Percentiles rank a stretch among this genome's conserved stretches.
Evolutionary conservation across 2,888 invertebrate genomes (phyloP).

Genomic region (Parnassius orleans): DNA sequence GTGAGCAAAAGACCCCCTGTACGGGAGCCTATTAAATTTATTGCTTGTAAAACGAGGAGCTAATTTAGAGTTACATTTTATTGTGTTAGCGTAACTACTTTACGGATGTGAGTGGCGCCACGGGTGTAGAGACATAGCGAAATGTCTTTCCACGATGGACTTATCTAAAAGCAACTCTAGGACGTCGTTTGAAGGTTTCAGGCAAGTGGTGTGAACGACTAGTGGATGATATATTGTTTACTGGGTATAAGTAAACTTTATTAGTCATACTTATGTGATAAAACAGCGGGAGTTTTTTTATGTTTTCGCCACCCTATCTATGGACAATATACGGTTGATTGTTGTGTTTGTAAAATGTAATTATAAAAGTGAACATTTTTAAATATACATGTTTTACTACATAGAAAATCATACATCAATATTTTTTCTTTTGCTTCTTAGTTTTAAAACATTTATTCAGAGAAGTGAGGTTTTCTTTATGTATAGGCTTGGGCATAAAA

Average conservation of each 20-base stretch:
- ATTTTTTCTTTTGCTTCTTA: too few species aligned
- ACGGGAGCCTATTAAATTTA: slow-evolving; percentile 73
- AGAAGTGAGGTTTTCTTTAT: too few species aligned
- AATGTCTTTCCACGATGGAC: slow-evolving; percentile 26
- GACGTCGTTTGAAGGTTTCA: slow-evolving; percentile 30
- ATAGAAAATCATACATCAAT: too few species aligned
- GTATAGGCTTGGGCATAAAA: too few species aligned
- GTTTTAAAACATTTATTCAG: too few species aligned
- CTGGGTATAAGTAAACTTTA: slow-evolving; percentile 42
- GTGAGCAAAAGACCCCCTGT: slow-evolving; percentile 50
- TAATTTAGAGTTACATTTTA: slow-evolving; percentile 78
- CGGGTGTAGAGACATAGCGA: slow-evolving; percentile 49
- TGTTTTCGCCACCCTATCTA: slow-evolving; percentile 35
- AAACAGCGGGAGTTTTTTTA: slow-evolving; percentile 39
- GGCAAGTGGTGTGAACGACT: slow-evolving; percentile 26
- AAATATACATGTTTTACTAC: too few species aligned
- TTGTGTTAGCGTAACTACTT: slow-evolving; percentile 75
- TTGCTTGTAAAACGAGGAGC: slow-evolving; percentile 79
- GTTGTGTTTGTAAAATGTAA: background rate
- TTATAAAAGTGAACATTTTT: too few species aligned
- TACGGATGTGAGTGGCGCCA: slow-evolving; percentile 56
- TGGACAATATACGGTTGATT: background rate
- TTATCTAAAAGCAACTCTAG: slow-evolving; percentile 33
- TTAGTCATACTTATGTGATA: slow-evolving; percentile 44
- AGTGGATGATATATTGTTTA: slow-evolving; percentile 33